Evolutionary conservation across 37 sponge, comb jelly and placozoan species (phyloP).

Genomic region (Haliclona indistincta): DNA sequence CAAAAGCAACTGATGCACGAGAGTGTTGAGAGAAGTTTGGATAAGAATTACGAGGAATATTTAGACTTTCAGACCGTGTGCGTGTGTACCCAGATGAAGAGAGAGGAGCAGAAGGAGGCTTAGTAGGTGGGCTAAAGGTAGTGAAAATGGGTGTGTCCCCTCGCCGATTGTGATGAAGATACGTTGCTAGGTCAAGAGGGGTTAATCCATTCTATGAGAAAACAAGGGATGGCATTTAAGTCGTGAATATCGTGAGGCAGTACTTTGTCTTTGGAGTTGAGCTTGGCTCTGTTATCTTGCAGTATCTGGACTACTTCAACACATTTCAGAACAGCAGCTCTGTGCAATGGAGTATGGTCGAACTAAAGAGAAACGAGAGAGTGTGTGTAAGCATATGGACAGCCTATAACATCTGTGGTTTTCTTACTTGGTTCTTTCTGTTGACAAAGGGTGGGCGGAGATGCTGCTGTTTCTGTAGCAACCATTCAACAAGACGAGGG

Average conservation of each 20-base stretch:
- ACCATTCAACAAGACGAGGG: not conserved
- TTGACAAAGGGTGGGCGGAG: not conserved
- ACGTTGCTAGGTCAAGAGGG: slow-evolving; percentile 25
- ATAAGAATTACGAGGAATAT: too few relatives aligned
- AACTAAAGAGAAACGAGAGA: not conserved
- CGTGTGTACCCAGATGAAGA: not conserved
- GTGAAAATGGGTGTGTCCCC: not conserved
- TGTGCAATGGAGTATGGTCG: slow-evolving; percentile 7
- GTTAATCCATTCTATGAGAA: slow-evolving; percentile 8
- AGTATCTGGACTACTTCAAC: not conserved
- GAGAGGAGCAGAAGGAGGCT: not conserved
- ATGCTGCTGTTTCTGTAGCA: not conserved
- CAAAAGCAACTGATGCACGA: not conserved
- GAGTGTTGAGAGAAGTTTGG: not conserved
- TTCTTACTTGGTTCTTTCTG: slow-evolving; percentile 9
- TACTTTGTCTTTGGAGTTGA: not conserved
- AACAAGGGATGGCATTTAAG: not conserved
- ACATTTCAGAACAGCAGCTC: slow-evolving; percentile 7
- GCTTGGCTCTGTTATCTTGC: not conserved
- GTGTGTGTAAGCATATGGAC: not conserved
- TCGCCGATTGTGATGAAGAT: slow-evolving; percentile 9
- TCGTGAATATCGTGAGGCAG: not conserved
- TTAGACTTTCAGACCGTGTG: not conserved
- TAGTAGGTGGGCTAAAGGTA: not conserved
- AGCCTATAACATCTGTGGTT: not conserved